Base-by-base conservation (phyloP, 2,888 invertebrate species). In the Nomada fabriciana region DNA sequence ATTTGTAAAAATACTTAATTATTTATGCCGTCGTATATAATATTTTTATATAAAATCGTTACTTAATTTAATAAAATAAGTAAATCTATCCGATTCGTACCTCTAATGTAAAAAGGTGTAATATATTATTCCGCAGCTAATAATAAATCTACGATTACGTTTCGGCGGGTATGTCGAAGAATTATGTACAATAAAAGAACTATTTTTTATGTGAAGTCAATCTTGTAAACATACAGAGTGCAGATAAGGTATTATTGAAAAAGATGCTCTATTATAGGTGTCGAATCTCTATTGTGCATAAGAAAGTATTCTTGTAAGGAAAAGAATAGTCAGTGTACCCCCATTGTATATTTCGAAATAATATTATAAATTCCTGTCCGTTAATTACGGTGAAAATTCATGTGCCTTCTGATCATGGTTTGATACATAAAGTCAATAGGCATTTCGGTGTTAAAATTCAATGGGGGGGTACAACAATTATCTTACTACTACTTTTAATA, bases 241-340 rank as follows among this genome's bases (percentile, higher is more conserved):
- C 65, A 88, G 89, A 87, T 84, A 87, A 86, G 89, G 85, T 92
- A 91, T 91, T 92, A 90, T 67, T 65, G 61, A 78, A 86, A 71
- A 80, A 83, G 80, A 76, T 69, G 65, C 69, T 76, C 73, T 82
- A 80, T 82, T 82, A 88, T 86, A 88, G 88, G 84, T 84, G 82
- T 88, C 89, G 88, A 88, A 90, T 86, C 86, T 86, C 89, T 80
- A 81, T 86, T 89, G 86, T 91, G 90, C 90, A 89, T 90, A 91
- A 89, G 90, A 85, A 84, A 88, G 57, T 86, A 88, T 87, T 88
- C 89, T 86, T 84, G 85, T 83, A 77, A 75, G 89, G 88, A 91
- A 90, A 90, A 86, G 89, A 91, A 92, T 93, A 93, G 93, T 93
- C 93, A 93, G 89, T 92, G 91, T 92, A 92, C 92, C 92, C 93